Base-by-base conservation (phyloP, 2,888 invertebrate genomes). In the Anoncus sp. region DNA sequence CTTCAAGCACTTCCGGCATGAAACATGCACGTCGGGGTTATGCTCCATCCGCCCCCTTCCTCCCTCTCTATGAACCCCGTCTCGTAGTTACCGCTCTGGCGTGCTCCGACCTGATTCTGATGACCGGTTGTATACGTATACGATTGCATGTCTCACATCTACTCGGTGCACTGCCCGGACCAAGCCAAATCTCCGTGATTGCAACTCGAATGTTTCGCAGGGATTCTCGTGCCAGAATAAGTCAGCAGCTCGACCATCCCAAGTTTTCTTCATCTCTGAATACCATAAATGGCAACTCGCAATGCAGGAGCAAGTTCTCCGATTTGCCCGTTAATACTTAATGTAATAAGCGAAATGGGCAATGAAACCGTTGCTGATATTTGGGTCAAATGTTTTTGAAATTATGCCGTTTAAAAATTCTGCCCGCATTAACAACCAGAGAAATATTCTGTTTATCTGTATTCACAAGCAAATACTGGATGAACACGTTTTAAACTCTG, bases 1-100 rank as follows among this genome's bases (percentile, higher is more conserved):
- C 79, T 83, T 82, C 82, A 82, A 85, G 88, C 85, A 87, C 88
- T 88, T 88, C 88, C 88, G 88, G 85, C 85, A 87, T 88, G 85
- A 88, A 88, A 88, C 87, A 88, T 88, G 85, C 83, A 88, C 84
- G 57, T 57, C 73, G 70, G 60, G 55, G 59, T 80, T 76, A 78
- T 74, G 65, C 73, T 60, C 40, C 57, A 65, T 74, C 71, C 69
- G 66, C 63, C 66, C 75, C 45, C 66, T 45, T n/a, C 24, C 16
- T 18, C 40, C 27, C 16, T 53, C 35, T n/a, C 24, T 22, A 14
- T 47, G 31, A 16, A 43, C 47, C 59, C 43, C 47, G n/a, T n/a
- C 57, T 43, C 53, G 59, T 59, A 38, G 55, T 55, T 66, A 66
- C 62, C 55, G 47, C 66, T n/a, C 66, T 60, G 62, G 49, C 66